Percentiles rank a stretch among this genome's conserved stretches.
Evolutionary conservation across 2,113 vertebrate genomes (phyloP).

Genomic region (Dasypus novemcinctus): DNA sequence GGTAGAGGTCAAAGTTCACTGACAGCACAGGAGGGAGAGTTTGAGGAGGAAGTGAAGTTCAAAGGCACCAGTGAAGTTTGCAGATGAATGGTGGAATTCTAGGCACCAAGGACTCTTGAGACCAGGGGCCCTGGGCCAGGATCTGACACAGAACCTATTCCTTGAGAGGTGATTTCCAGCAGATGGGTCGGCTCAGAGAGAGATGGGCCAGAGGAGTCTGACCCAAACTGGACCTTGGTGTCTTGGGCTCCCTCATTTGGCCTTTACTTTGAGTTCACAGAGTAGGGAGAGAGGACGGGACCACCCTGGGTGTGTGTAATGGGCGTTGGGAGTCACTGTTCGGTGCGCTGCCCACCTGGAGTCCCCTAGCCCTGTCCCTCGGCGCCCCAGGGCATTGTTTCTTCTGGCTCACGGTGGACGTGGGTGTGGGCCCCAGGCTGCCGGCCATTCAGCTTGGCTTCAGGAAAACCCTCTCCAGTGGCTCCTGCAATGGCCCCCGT

Average conservation of each 20-base stretch:
- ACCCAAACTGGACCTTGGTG: not conserved
- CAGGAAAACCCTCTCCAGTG: not conserved
- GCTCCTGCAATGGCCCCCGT: not conserved
- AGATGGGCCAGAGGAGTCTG: not conserved
- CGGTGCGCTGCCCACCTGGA: not conserved
- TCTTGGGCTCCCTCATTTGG: no score
- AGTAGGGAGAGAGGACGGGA: not conserved
- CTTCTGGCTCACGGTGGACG: not conserved
- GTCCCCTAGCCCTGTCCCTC: not conserved
- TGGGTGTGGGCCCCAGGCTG: not conserved
- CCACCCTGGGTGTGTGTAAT: not conserved
- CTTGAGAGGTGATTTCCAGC: not conserved
- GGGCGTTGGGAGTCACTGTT: not conserved
- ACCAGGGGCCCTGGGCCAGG: not conserved
- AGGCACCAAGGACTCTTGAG: not conserved
- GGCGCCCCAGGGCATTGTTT: not conserved
- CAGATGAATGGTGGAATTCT: not conserved
- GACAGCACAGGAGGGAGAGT: slow-evolving; percentile 75
- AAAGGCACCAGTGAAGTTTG: not conserved
- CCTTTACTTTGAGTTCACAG: not conserved
- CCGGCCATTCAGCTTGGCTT: not conserved
- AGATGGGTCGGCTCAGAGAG: not conserved
- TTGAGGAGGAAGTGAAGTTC: not conserved
- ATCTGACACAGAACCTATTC: not conserved
- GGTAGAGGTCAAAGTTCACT: not conserved